Percentiles rank a stretch among this genome's conserved stretches.
Conservation (phyloP, 2,888 invertebrate species). For the Acleris holmiana region DNA sequence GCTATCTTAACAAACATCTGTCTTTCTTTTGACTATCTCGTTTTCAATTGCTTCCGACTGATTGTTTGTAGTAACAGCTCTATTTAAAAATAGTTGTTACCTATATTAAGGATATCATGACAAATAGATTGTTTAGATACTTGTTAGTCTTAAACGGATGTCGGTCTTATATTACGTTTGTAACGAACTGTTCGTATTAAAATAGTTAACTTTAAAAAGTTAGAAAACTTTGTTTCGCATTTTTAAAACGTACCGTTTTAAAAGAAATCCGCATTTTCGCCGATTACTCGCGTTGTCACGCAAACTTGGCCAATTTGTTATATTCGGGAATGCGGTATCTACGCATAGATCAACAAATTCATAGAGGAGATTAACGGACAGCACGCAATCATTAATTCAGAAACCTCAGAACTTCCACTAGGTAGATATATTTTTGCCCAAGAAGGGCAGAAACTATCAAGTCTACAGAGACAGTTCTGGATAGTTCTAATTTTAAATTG, state of each 20-base stretch:
- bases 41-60: conserved; percentile 16
- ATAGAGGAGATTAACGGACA: no score
- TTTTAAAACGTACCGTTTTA: neutral
- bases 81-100: conserved; percentile 4
- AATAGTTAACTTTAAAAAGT: conserved; percentile 28
- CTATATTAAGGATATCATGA: neutral
- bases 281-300: conserved; percentile 17
- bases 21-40: conserved; percentile 46
- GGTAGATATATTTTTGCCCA: no score
- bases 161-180: conserved; percentile 14
- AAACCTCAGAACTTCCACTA: no score
- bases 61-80: conserved; percentile 6
- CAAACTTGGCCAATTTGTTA: neutral
- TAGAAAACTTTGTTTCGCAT: conserved; percentile 2
- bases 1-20: conserved; percentile 56
- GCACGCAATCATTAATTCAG: no score
- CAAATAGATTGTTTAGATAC: neutral
- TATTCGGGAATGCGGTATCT: no score
- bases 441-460: no score
- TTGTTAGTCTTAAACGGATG: neutral
- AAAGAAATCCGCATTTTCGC: conserved; percentile 14
- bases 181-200: conserved; percentile 8
- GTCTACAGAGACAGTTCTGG: no score
- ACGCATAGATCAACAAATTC: no score
- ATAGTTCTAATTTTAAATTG: no score